Base-by-base conservation (phyloP, 2,797 vertebrate species). In the Poeciliopsis turneri region DNA sequence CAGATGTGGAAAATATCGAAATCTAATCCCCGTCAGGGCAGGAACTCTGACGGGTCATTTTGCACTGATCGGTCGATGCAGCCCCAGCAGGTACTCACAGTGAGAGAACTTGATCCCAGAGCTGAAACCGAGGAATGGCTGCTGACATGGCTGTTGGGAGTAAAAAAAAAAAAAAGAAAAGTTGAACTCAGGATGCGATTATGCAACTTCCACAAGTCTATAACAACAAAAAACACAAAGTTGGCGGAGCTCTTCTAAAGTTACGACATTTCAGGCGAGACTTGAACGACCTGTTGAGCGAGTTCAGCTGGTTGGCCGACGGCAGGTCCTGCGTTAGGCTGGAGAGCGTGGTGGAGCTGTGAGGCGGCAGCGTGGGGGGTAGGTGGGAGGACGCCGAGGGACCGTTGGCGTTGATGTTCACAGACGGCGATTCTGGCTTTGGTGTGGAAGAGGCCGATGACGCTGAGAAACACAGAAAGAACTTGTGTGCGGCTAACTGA, bases 371-470 rank as follows among this genome's bases (percentile, higher is more conserved):
- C 15, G 96, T 91, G 82, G 94, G 82, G 68, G 96, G 93, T 66
- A 97, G 92, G 91, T 97, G 96, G 0, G 95, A 95, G 71, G 96
- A 88, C 2, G 95, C 86, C 33, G 97, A 93, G 77, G 92, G 93
- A 81, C 95, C 93, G 4, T 92, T 97, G 87, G 96, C 86, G 85
- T 94, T 93, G 71, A 96, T 91, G 77, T 94, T 93, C 70, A 98
- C 90, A 79, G 96, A 94, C 0, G 96, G 94, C 57, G 97, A 96
- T 81, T 98, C 97, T 82, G 97, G 95, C 95, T 98, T 98, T 69
- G 96, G 94, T 12, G 94, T 95, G 80, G 97, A 96, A 93, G 96
- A 94, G 4, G 96, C 95, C 78, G 97, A 95, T 82, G 95, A 90
- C 89, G 95, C 97, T 98, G 91, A 72, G 57, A 59, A 49, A 7